phyloP scores from a whole-genome alignment of 1,140 invertebrate genomes.

The Diplogasteroides magnus region DNA sequence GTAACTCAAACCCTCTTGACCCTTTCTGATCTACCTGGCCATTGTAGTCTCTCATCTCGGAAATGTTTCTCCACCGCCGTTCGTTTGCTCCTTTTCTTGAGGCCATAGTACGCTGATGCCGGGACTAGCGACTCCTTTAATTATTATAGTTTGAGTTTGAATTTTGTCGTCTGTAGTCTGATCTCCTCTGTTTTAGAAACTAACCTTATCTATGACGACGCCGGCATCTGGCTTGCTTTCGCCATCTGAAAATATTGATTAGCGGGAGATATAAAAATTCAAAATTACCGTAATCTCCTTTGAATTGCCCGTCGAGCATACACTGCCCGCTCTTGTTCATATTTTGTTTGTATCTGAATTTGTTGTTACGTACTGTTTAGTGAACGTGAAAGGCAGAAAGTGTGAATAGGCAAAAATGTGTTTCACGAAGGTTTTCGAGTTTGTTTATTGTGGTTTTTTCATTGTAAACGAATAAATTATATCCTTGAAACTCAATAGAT shows the following conservation, averaged over 20 bases:
- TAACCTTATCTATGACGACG: background rate
- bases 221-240: background rate
- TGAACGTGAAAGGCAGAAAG: too few species aligned
- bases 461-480: too few species aligned
- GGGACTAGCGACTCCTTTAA: background rate
- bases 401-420: too few species aligned
- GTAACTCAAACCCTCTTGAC: background rate
- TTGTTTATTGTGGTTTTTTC: too few species aligned
- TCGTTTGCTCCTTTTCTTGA: slow-evolving; percentile 4
- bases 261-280: too few species aligned
- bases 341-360: slow-evolving; percentile 11
- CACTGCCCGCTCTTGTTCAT: slow-evolving; percentile 15
- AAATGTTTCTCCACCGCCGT: background rate
- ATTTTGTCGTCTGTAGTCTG: background rate
- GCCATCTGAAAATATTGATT: background rate
- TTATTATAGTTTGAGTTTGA: background rate
- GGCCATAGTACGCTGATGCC: background rate
- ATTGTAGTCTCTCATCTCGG: slow-evolving; percentile 18
- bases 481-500: too few species aligned
- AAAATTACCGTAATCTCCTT: background rate
- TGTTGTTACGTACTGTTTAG: too few species aligned
- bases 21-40: slow-evolving; percentile 24
- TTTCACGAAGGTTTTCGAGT: too few species aligned
- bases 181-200: background rate
- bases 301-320: background rate